These are phyloP conservation scores for Abramis brama DNA, from an alignment of 2,113 vertebrate genomes.

Conservation along the genomic window DNA sequence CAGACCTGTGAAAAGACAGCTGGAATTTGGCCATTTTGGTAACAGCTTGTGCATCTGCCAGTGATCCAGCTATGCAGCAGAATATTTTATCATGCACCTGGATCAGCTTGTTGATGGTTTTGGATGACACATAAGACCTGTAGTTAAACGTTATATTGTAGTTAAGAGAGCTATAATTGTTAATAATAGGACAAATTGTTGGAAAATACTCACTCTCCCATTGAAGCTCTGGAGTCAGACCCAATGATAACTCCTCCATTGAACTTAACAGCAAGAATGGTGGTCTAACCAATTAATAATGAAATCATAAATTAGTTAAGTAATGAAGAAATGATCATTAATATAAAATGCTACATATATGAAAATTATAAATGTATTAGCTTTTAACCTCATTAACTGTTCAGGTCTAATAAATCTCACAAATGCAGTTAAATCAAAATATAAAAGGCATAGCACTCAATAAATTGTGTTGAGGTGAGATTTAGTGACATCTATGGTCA, in stretches of 20 bases:
- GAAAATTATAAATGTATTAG: too few species aligned
- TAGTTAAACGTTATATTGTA: not conserved
- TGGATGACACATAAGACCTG: conserved; percentile 69
- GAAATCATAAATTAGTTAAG: not conserved
- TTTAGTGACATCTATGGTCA: conserved; percentile 13
- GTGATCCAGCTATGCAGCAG: conserved; percentile 76
- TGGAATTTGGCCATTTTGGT: conserved; percentile 72
- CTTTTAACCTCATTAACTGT: not conserved
- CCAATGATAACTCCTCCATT: conserved; percentile 86
- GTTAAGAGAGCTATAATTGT: not conserved
- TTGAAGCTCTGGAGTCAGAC: conserved; percentile 86
- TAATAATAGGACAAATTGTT: not conserved
- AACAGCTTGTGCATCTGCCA: conserved; percentile 75
- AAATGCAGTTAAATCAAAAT: not conserved
- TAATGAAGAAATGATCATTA: not conserved
- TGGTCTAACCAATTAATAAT: conserved; percentile 74
- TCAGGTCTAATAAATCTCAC: not conserved
- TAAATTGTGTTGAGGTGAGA: not conserved
- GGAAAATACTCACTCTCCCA: conserved; percentile 79
- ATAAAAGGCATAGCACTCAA: not conserved
- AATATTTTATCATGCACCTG: conserved; percentile 77
- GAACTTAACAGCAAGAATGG: conserved; percentile 85
- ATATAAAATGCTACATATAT: not conserved
- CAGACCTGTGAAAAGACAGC: conserved; percentile 74
- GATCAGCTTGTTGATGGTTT: conserved; percentile 78